phyloP scores from a whole-genome alignment of 2,113 vertebrate genomes.

The Sarotherodon lohbergeri region DNA sequence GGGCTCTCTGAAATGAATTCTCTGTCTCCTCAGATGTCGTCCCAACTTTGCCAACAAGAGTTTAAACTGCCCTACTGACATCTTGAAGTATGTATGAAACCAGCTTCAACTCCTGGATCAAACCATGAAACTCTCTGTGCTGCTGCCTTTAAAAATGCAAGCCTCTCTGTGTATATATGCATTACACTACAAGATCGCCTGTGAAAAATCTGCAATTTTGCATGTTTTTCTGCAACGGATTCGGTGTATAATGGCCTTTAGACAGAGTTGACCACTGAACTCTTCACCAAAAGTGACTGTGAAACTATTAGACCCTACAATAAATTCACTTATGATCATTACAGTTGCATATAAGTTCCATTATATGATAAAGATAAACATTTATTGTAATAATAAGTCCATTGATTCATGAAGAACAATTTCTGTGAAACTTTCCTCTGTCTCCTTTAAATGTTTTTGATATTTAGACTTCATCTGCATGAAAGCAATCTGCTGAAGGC shows the following conservation, averaged over 20 bases:
- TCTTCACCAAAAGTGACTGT: not conserved
- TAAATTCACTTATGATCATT: not conserved
- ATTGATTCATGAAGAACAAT: not conserved
- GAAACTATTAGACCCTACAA: not conserved
- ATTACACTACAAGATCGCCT: not conserved
- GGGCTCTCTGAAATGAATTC: not conserved
- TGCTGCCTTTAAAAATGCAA: not conserved
- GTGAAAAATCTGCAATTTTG: not conserved
- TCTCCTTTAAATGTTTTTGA: not conserved
- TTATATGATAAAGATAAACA: not conserved
- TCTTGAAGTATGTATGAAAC: not conserved
- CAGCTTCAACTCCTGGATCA: not conserved
- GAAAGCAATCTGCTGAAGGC: not conserved
- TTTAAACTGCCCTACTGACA: not conserved
- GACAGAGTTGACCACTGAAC: not conserved
- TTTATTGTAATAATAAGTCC: not conserved
- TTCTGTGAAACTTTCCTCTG: not conserved
- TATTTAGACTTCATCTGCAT: not conserved
- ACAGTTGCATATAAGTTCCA: not conserved
- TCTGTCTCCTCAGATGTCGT: not conserved
- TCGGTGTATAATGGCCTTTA: not conserved
- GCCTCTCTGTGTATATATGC: not conserved
- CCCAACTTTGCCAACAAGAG: not conserved
- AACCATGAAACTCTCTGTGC: not conserved
- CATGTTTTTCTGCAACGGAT: not conserved